A percentile compares a stretch with the other conserved stretches of the same genome.
Evolutionary conservation across 1,140 invertebrate species (phyloP).

Genomic region (Trichonephila clavata): DNA sequence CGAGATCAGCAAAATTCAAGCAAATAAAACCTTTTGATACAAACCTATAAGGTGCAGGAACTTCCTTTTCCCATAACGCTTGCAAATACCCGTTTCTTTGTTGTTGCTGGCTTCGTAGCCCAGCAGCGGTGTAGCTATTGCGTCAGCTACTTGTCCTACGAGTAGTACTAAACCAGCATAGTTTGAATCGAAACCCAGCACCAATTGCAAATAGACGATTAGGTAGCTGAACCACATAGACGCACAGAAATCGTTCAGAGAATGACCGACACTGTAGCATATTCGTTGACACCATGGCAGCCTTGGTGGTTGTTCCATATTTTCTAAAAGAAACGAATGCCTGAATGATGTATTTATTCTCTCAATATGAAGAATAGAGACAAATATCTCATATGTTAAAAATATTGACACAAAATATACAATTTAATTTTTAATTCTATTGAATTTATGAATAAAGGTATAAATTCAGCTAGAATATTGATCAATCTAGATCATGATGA

Average conservation of each 20-base stretch:
- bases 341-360: no score
- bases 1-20: no score
- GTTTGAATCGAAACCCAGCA: conserved; percentile 88
- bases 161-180: conserved; percentile 90
- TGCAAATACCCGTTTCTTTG: conserved; percentile 84
- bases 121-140: conserved; percentile 92
- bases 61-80: conserved; percentile 78
- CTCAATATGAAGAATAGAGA: no score
- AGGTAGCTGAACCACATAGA: conserved; percentile 99
- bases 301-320: neutral
- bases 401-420: no score
- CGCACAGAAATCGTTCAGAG: conserved; percentile 96
- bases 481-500: no score
- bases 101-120: conserved; percentile 89
- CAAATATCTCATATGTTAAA: no score
- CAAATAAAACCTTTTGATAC: neutral
- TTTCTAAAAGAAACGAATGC: neutral
- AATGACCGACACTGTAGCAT: conserved; percentile 90
- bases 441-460: no score
- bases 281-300: conserved; percentile 79
- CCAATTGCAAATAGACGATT: conserved; percentile 95
- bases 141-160: conserved; percentile 94
- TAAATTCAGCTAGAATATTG: no score
- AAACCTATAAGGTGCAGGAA: conserved; percentile 78
- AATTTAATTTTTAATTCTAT: no score